These are phyloP conservation scores for Cyphotilapia sp. DNA, from an alignment of 2,113 vertebrate genomes.

Conservation along the genomic window DNA sequence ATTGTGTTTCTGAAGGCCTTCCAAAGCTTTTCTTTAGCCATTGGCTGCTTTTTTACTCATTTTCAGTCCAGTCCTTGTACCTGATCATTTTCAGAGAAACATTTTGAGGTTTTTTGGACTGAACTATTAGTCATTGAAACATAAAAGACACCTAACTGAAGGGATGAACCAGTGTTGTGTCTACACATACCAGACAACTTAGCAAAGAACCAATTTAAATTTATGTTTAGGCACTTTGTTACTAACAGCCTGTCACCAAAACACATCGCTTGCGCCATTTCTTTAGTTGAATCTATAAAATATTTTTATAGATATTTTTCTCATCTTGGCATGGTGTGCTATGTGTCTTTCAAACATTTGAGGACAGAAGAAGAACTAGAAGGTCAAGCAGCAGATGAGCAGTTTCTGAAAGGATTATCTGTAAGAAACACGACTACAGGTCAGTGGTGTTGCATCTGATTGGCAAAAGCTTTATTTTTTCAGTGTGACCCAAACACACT, in stretches of 20 bases:
- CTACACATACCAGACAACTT: not conserved
- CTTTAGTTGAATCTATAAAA: not conserved
- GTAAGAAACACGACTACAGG: not conserved
- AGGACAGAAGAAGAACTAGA: not conserved
- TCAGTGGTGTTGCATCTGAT: not conserved
- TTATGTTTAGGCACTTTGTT: not conserved
- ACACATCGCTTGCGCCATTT: not conserved
- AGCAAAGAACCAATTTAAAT: not conserved
- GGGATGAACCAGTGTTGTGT: not conserved
- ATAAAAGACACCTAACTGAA: not conserved
- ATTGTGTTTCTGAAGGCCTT: not conserved
- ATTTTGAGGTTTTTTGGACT: not conserved
- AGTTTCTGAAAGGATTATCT: not conserved
- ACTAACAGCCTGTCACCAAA: not conserved
- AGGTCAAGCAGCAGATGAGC: not conserved
- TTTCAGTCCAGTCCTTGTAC: not conserved
- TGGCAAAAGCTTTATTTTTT: not conserved
- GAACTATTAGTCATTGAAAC: not conserved
- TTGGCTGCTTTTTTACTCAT: not conserved
- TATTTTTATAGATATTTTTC: not conserved
- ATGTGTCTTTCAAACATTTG: not conserved
- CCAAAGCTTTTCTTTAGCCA: not conserved
- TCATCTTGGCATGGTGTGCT: not conserved
- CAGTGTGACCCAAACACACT: not conserved
- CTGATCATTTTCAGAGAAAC: not conserved